Evolutionary conservation across 2,113 vertebrate genomes (phyloP), one percentile per base, ranked within the genome.

Genomic region (Syngnathus floridae): DNA sequence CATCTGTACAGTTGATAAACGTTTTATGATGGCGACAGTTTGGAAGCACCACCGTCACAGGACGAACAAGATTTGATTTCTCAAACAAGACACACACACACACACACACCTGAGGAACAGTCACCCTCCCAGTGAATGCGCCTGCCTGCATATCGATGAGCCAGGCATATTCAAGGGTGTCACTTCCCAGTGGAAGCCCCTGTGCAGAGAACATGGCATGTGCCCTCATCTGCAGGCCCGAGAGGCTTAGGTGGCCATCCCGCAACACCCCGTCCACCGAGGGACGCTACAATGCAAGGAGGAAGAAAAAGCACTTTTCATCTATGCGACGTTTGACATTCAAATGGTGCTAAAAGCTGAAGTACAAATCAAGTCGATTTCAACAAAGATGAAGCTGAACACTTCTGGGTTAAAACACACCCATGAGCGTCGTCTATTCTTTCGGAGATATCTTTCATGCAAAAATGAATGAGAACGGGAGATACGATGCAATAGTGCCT

Each of bases 191-290:
- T 17, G 94, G 93, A 54, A 99, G 84, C 10, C 95, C 95, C 81
- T 99, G 94, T 0, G 92, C 93, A 0, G 97, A 99, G 76, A 99
- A 99, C 96, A 99, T 98, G 43, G 96, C 97, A 0, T 99, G 96
- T 21, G 97, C 97, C 5, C 96, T 91, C 86, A 99, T 87, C 90
- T 99, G 97, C 72, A 99, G 88, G 19, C 97, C 96, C 0, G 96
- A 96, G 71, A 99, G 88, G 83, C 88, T 96, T 70, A 99, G 90
- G 82, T 99, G 94, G 16, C 97, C 96, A 48, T 99, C 95, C 71
- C 94, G 88, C 55, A 99, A 89, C 35, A 93, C 92, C 41, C 93
- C 94, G 9, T 98, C 97, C 57, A 91, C 88, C 2, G 94, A 81
- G 1, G 96, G 95, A 26, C 97, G 89, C 96, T 99, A 88, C 57